These are phyloP conservation scores for Dendrocincla tyrannina DNA, from an alignment of 2,797 vertebrate genomes.

Conservation along the genomic window DNA sequence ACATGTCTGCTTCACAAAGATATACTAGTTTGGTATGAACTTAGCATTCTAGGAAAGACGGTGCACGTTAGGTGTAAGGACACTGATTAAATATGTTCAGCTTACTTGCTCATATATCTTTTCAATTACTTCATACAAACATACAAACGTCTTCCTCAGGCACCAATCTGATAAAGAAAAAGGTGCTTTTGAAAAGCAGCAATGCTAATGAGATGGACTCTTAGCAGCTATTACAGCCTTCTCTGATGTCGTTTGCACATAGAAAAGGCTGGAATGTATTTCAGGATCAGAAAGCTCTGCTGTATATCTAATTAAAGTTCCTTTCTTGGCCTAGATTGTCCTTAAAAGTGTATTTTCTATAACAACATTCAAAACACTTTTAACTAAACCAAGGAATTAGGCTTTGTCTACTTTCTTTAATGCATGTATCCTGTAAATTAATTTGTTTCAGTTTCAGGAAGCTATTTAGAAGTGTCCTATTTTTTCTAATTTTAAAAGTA, in stretches of 20 bases:
- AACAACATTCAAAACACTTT: neutral
- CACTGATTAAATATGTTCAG: neutral
- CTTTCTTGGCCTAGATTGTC: neutral
- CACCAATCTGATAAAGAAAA: neutral
- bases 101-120: neutral
- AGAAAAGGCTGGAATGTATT: neutral
- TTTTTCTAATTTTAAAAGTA: neutral
- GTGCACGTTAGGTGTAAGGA: accelerated
- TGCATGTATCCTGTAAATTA: neutral
- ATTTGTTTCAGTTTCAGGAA: neutral
- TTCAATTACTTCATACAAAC: neutral
- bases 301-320: neutral
- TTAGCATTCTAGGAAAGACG: neutral
- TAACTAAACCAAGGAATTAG: neutral
- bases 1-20: too few relatives aligned
- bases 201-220: neutral
- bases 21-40: neutral
- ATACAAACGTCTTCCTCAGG: neutral
- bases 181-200: neutral
- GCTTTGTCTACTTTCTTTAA: neutral
- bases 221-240: neutral
- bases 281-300: neutral
- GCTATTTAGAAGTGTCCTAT: neutral
- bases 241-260: neutral
- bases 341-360: neutral